Base-by-base conservation (phyloP, 2,113 vertebrate genomes). In the Sprattus sprattus region DNA sequence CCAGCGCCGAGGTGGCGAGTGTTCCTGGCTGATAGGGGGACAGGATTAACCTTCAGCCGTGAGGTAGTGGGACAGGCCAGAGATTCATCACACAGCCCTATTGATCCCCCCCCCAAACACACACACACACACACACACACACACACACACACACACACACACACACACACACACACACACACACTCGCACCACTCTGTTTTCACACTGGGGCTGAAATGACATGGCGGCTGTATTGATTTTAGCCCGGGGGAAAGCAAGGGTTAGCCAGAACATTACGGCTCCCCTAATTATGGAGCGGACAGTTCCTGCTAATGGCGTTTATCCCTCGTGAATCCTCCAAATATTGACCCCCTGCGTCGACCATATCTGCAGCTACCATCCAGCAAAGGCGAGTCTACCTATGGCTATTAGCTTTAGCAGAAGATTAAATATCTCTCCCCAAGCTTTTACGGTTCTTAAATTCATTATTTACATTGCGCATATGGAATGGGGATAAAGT, bases 1-100 rank as follows among this genome's bases (percentile, higher is more conserved):
- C 10, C 8, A 32, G 45, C 45, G 57, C 83, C n/a, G 82, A 60
- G 71, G 86, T 83, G 86, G 71, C 18, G 44, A 22, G 85, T 15
- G 71, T 71, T 71, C 49, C 82, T 2, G 83, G 81, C 81, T 82
- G 88, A 88, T 86, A 87, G 67, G 81, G 85, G 81, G 45, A 82
- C 87, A 84, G 88, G 87, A 85, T 88, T 89, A 87, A 87, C 88
- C 88, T 87, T 85, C 60, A 32, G 81, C 81, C 28, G 45, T 28
- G 64, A 71, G 64, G 8, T 28, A 11, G 52, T 18, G 45, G 85
- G 84, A 87, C 86, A 84, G 85, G 81, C 82, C 84, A 57, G 13
- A 88, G 82, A 89, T 87, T 88, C 82, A 89, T 87, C 85, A 60
- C 87, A 81, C 32, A 28, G 39, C 49, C 22, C 46, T 87, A 89